Percentiles rank a stretch among this genome's conserved stretches.
Evolutionary conservation across 2,888 invertebrate species (phyloP).

Genomic region (Marasmarcha lunaedactyla): DNA sequence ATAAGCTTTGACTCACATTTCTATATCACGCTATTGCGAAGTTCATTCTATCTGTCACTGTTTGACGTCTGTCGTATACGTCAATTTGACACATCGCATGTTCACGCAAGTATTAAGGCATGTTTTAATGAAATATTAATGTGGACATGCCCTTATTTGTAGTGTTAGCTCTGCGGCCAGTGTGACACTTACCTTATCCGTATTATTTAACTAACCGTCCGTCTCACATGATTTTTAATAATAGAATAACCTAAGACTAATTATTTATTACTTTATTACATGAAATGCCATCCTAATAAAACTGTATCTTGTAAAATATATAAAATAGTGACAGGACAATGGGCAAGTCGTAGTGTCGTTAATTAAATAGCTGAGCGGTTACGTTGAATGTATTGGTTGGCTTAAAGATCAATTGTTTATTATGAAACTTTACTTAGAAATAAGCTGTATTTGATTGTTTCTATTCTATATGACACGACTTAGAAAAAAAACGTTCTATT

Average conservation of each 20-base stretch:
- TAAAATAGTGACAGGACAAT: background rate
- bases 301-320: background rate
- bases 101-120: slow-evolving; percentile 22
- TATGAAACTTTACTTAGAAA: too few relatives aligned
- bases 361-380: background rate
- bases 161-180: slow-evolving; percentile 21
- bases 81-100: slow-evolving; percentile 50
- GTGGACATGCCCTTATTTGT: slow-evolving; percentile 25
- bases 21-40: too few relatives aligned
- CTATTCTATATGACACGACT: too few relatives aligned
- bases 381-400: too few relatives aligned
- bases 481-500: too few relatives aligned
- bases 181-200: slow-evolving; percentile 25
- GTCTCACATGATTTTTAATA: slow-evolving; percentile 13
- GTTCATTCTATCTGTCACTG: slow-evolving; percentile 24
- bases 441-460: too few relatives aligned
- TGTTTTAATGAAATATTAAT: slow-evolving; percentile 44
- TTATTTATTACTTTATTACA: background rate
- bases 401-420: too few relatives aligned
- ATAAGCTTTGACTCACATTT: too few relatives aligned
- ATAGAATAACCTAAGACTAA: background rate
- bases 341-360: background rate
- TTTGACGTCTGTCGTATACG: slow-evolving; percentile 30
- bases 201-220: slow-evolving; percentile 16
- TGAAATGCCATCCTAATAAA: background rate